phyloP scores from a whole-genome alignment of 2,113 vertebrate genomes.

The Microcebus murinus region DNA sequence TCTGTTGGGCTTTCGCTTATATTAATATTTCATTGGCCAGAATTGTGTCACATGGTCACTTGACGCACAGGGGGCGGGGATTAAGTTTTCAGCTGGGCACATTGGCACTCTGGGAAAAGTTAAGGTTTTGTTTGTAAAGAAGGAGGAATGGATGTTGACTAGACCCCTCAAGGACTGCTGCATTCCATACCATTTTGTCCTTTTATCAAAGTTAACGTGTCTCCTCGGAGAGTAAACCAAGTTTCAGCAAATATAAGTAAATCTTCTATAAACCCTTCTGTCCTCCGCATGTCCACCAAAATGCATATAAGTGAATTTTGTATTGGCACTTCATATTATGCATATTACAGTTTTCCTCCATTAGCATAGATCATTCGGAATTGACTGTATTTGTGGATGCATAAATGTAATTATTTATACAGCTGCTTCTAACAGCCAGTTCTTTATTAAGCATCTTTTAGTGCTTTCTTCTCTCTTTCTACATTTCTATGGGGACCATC shows the following conservation, averaged over 20 bases:
- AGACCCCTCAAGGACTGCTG: background rate
- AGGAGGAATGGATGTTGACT: background rate
- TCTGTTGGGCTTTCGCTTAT: background rate
- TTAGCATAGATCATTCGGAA: background rate
- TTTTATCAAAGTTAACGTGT: background rate
- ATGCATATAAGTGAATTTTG: background rate
- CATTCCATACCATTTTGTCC: background rate
- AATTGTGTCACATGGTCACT: background rate
- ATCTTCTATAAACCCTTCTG: background rate
- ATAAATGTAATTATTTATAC: background rate
- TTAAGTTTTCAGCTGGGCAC: background rate
- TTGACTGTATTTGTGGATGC: background rate
- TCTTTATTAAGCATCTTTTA: background rate
- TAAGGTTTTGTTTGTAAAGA: background rate
- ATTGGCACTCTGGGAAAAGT: background rate
- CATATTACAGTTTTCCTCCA: background rate
- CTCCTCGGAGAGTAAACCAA: background rate
- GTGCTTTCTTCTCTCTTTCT: background rate
- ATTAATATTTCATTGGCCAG: background rate
- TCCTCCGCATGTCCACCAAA: background rate
- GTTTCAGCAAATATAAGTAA: background rate
- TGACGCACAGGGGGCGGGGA: background rate
- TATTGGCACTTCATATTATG: background rate
- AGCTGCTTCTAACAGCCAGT: background rate
- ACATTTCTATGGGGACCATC: background rate